Base-by-base conservation (phyloP, 2,888 invertebrate genomes). In the Apodemia zela region DNA sequence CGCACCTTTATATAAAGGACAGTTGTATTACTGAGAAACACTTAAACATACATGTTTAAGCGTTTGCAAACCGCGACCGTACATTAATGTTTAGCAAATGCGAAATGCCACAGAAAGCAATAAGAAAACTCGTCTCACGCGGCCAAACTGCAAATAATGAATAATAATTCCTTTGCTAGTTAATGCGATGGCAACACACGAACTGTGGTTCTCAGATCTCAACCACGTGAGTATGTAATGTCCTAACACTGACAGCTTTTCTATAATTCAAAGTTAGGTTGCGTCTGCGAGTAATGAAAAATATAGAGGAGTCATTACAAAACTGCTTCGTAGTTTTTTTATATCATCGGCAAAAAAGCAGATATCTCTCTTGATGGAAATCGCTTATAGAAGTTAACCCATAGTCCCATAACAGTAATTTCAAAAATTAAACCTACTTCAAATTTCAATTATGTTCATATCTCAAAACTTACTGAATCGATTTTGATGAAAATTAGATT, bases 81-180 rank as follows among this genome's bases (percentile, higher is more conserved):
- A 82, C 82, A 85, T 86, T 86, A 87, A 85, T 82, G 81, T 73
- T 79, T 70, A 75, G 78, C 78, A 78, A 82, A 82, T 78, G 80
- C 74, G 74, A 78, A 80, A 79, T 73, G 77, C 83, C 79, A 72
- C 84, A 82, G 76, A 82, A 80, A 82, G 80, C 82, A 82, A 81
- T 79, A 77, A 78, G 75, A 67, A 67, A 64, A 66, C 47, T 67
- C 73, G 69, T 63, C 71, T 74, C 72, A 71, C 71, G 75, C 76
- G 74, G 69, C 72, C 69, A 69, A 78, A 83, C 79, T 73, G 76
- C 79, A 81, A 86, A 84, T 83, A 82, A 82, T 80, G 82, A 80
- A 82, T 81, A 83, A 82, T 80, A 83, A 82, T 82, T 84, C 76
- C 76, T 79, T 72, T 69, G 73, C 80, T 83, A 80, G 81, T 84